These are phyloP conservation scores for Rousettus leschenaultii DNA, from an alignment of 2,113 vertebrate species.

Conservation along the genomic window DNA sequence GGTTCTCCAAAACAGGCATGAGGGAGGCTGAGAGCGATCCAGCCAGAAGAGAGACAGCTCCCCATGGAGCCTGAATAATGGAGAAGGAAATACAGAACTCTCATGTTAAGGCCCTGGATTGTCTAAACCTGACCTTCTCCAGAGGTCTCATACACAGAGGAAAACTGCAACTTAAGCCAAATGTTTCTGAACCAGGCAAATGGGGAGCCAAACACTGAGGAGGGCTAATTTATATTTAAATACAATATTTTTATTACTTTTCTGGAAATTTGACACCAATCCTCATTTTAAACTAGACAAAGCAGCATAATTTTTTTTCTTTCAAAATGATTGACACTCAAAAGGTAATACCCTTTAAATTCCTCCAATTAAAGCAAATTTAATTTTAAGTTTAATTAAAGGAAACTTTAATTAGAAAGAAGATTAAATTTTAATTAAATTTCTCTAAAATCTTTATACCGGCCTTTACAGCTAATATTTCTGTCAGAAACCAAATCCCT, in stretches of 20 bases:
- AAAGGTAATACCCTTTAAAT: conserved; percentile 87
- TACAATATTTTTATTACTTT: conserved; percentile 75
- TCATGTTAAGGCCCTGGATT: not conserved
- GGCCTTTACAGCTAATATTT: conserved; percentile 87
- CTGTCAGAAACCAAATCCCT: conserved; percentile 86
- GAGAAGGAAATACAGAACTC: not conserved
- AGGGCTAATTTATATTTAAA: conserved; percentile 78
- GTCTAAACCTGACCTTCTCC: not conserved
- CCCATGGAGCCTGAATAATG: not conserved
- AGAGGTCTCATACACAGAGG: not conserved
- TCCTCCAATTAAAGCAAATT: conserved; percentile 88
- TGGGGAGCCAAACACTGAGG: not conserved
- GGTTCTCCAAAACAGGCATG: not conserved
- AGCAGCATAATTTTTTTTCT: conserved; percentile 75
- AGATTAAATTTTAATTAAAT: conserved; percentile 91
- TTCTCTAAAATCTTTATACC: conserved; percentile 86
- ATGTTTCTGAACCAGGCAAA: conserved; percentile 29
- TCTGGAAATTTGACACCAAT: conserved; percentile 67
- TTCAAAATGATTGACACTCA: conserved; percentile 83
- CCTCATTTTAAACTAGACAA: conserved; percentile 79
- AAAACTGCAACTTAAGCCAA: not conserved
- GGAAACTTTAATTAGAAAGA: conserved; percentile 89
- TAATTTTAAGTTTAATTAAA: conserved; percentile 91
- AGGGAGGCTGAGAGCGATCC: not conserved
- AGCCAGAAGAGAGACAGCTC: not conserved